phyloP scores from a whole-genome alignment of 2,888 invertebrate species.

The Phorcus lineatus region DNA sequence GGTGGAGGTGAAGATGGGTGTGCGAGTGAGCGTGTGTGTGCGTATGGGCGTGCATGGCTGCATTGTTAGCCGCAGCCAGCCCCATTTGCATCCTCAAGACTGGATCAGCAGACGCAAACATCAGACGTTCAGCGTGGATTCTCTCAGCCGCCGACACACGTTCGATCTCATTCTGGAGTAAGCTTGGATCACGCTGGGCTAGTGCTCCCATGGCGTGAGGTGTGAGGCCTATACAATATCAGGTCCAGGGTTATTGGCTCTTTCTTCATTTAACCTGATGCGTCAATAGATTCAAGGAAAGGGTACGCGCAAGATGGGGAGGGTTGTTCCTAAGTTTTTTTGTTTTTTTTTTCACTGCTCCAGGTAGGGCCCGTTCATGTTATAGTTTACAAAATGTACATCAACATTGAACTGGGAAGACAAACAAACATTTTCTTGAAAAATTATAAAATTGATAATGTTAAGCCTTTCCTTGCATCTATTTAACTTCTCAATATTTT shows the following conservation, averaged over 20 bases:
- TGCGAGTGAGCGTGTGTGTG: constrained; percentile 95
- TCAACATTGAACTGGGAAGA: neutral
- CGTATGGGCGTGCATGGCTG: constrained; percentile 37
- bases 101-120: constrained; percentile 91
- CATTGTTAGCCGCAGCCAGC: constrained; percentile 37
- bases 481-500: neutral
- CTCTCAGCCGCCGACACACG: constrained; percentile 80
- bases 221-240: constrained; percentile 27
- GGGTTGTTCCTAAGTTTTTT: too few species aligned
- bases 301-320: constrained; percentile 1
- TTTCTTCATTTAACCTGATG: neutral
- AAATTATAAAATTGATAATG: neutral
- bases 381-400: constrained; percentile 12
- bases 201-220: neutral
- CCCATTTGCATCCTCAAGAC: constrained; percentile 94
- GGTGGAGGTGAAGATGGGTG: constrained; percentile 86
- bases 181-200: neutral
- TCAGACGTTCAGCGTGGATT: constrained; percentile 74
- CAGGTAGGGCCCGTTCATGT: neutral
- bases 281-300: constrained; percentile 20
- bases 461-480: constrained; percentile 17
- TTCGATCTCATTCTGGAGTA: constrained; percentile 33
- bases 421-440: neutral
- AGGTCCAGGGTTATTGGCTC: neutral
- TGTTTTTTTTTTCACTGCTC: neutral